Conservation (phyloP, 2,113 vertebrate genomes). For the Sprattus sprattus region DNA sequence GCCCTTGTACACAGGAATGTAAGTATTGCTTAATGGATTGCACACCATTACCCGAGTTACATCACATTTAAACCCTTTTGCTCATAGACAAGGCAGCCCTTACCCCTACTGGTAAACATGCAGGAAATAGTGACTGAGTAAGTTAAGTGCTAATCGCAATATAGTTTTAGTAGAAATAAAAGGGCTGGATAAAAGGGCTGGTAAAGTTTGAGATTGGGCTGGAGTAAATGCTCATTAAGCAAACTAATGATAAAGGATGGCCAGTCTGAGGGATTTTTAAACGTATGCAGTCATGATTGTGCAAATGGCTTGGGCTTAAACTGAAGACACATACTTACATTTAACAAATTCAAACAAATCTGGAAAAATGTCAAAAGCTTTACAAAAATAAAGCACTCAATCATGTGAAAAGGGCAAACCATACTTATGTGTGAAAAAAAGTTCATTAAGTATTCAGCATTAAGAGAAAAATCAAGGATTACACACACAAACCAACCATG, state of each 20-base stretch:
- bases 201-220: not conserved
- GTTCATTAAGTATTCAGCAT: not conserved
- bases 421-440: not conserved
- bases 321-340: not conserved
- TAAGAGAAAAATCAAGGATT: not conserved
- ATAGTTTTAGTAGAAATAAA: not conserved
- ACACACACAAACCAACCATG: not conserved
- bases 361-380: not conserved
- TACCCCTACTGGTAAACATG: not conserved
- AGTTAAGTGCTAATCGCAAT: not conserved
- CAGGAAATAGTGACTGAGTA: not conserved
- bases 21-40: constrained; percentile 1
- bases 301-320: not conserved
- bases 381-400: not conserved
- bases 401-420: not conserved
- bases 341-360: not conserved
- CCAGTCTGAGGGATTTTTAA: not conserved
- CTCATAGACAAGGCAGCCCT: not conserved
- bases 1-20: not conserved
- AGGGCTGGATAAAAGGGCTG: not conserved
- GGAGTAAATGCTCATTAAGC: not conserved
- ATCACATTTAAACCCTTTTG: constrained; percentile 5
- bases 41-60: not conserved
- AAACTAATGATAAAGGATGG: not conserved
- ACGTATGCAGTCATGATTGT: not conserved